Conservation (phyloP, 2,113 vertebrate genomes). For the Hyaena hyaena region DNA sequence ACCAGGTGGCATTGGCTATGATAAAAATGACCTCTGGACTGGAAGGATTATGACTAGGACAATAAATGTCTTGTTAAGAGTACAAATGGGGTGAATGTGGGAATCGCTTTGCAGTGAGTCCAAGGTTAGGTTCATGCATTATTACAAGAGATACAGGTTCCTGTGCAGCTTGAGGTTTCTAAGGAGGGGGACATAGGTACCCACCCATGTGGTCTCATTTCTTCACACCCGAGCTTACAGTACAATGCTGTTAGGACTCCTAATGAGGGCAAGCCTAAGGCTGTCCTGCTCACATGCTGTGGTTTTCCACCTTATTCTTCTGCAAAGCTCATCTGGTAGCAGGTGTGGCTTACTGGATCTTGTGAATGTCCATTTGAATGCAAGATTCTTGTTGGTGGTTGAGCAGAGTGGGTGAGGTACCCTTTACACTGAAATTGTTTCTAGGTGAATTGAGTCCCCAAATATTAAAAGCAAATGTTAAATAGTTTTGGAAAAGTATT, state of each 20-base stretch:
- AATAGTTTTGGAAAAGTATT: not conserved
- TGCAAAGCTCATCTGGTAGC: not conserved
- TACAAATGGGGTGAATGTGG: not conserved
- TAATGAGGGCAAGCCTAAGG: not conserved
- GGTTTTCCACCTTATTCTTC: not conserved
- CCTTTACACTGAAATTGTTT: not conserved
- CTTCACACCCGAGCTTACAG: not conserved
- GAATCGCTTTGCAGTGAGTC: not conserved
- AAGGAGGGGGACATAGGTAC: not conserved
- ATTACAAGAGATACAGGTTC: not conserved
- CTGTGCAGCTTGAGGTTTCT: not conserved
- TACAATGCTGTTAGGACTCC: not conserved
- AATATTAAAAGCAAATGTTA: slow-evolving; percentile 12
- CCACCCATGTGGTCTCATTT: not conserved
- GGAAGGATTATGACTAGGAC: not conserved
- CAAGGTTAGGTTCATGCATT: not conserved
- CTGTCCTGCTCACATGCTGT: not conserved
- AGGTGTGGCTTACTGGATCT: not conserved
- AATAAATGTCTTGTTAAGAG: not conserved
- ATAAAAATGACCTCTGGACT: not conserved
- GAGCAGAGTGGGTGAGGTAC: not conserved
- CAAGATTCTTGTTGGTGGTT: not conserved
- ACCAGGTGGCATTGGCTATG: not conserved
- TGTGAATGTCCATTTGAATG: not conserved
- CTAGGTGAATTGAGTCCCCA: not conserved